Evolutionary conservation across 2,113 vertebrate genomes (phyloP).

Genomic region (Trochalopteron elliotii): DNA sequence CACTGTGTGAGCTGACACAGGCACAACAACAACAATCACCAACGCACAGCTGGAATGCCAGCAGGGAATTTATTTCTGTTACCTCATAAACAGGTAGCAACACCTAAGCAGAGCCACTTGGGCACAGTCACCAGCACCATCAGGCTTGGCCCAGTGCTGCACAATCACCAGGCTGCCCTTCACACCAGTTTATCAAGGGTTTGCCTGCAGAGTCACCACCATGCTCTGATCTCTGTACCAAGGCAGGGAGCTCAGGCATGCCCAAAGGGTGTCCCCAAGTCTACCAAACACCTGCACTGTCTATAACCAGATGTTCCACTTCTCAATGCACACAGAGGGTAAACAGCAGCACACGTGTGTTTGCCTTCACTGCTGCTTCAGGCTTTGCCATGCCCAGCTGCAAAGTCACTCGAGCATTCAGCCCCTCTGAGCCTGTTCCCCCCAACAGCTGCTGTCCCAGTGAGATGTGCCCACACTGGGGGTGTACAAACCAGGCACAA

Average conservation of each 20-base stretch:
- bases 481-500: not conserved
- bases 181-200: not conserved
- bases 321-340: not conserved
- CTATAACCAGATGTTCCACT: not conserved
- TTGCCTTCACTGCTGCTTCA: not conserved
- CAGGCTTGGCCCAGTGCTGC: not conserved
- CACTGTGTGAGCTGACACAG: not conserved
- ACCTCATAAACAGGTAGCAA: not conserved
- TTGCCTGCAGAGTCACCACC: not conserved
- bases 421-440: not conserved
- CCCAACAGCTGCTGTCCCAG: not conserved
- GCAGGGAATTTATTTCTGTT: not conserved
- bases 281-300: not conserved
- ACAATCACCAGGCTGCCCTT: not conserved
- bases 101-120: not conserved
- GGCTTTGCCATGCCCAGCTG: not conserved
- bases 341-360: not conserved
- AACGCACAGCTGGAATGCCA: not conserved
- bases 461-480: not conserved
- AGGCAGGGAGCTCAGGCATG: not conserved
- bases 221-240: not conserved
- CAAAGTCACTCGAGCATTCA: not conserved
- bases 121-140: not conserved
- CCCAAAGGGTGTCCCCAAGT: too few species aligned
- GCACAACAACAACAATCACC: not conserved